Conservation (phyloP, 2,113 vertebrate species). For the Muntiacus reevesi region DNA sequence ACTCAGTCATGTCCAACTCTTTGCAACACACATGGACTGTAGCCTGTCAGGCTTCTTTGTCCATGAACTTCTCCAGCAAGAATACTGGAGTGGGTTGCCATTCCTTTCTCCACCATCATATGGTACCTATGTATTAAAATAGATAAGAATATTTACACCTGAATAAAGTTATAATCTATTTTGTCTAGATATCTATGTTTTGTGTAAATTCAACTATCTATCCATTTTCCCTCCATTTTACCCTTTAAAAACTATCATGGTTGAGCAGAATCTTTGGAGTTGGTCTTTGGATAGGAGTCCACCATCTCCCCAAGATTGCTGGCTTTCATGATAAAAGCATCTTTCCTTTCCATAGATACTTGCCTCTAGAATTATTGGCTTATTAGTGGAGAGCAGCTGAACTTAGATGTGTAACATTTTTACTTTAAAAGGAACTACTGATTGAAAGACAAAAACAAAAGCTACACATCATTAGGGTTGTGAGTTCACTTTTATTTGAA, state of each 20-base stretch:
- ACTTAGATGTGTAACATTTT: background rate
- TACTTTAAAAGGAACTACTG: background rate
- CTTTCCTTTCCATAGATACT: background rate
- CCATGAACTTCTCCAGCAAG: background rate
- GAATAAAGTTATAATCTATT: background rate
- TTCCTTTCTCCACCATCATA: background rate
- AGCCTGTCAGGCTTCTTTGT: background rate
- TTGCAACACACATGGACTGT: background rate
- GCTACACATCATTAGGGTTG: background rate
- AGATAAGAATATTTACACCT: background rate
- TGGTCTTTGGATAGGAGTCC: background rate
- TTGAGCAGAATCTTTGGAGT: background rate
- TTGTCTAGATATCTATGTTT: background rate
- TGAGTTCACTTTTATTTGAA: background rate
- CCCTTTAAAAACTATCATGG: background rate
- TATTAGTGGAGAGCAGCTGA: background rate
- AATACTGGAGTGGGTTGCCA: background rate
- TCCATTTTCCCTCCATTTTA: background rate
- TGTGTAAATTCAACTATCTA: background rate
- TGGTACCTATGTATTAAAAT: background rate
- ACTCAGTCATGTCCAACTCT: background rate
- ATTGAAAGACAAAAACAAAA: background rate
- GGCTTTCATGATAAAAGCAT: background rate
- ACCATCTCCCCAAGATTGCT: background rate
- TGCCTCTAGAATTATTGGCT: background rate